Evolutionary conservation across 2,888 invertebrate genomes (phyloP), one percentile per base, ranked within the genome.

Genomic region (Papilio protenor): DNA sequence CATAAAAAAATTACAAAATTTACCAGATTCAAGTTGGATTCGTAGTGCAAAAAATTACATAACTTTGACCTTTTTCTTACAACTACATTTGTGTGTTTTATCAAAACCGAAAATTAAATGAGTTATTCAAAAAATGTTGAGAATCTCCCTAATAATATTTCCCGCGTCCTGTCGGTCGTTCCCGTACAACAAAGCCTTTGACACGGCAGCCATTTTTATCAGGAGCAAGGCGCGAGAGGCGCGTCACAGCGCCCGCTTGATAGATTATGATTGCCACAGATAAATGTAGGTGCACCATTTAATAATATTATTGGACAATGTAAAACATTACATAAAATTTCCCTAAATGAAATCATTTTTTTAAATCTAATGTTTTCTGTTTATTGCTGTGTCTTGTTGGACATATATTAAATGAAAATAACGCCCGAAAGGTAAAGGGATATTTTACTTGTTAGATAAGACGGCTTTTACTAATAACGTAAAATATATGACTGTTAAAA

Each of bases 191-290:
- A 81, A 78, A 82, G 84, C 84, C 84, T 88, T 85, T 87, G 88
- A 88, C 88, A 87, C 83, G 78, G 80, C 81, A 79, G 84, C 85
- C 84, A 85, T 86, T 84, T 86, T 83, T 83, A 85, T 84, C 82
- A 80, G 80, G 80, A 80, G 76, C 80, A 47, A 83, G 81, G 81
- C 80, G 76, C 80, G 52, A 83, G 81, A 79, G 80, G 83, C 81
- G 82, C 78, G 81, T 79, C 79, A 79, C 75, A 72, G 77, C 80
- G 80, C 79, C 73, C 70, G 74, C 77, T 81, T 90, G 91, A 92
- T 91, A 86, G 88, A 92, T 92, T 89, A 90, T 91, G 90, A 91
- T 91, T 88, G 88, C 80, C 83, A 8, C 61, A 87, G 86, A 89
- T 90, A 88, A 86, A 87, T 85, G 81, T 74, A 73, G 77, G 79